Base-by-base conservation (phyloP, 2,113 vertebrate genomes). In the Glareola pratincola region DNA sequence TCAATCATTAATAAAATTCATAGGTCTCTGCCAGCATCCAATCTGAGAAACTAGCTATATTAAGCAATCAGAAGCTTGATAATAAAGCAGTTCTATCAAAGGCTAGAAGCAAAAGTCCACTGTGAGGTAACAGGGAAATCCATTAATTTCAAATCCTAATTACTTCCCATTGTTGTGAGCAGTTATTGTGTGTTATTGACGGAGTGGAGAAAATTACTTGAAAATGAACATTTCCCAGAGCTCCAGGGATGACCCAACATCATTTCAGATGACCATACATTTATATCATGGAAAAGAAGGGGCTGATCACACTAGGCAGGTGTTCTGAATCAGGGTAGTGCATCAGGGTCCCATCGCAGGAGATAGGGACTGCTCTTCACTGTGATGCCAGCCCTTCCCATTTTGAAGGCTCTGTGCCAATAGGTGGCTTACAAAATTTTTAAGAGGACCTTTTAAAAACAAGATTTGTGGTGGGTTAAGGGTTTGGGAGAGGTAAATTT, bases 1-100 rank as follows among this genome's bases (percentile, higher is more conserved):
- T 95, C 76, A 69, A 15, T 79, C 77, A 76, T 88, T 94, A 93
- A 96, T 90, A 89, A 94, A 87, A 89, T 81, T 91, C 80, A 47
- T 51, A 85, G 50, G 36, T 84, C 66, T 92, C 66, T 89, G 50
- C 36, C 73, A 89, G 60, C 53, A 89, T 74, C 53, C 74, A 75
- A 0, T 59, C 41, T 94, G 48, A 94, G 43, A 27, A 16, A 67
- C 7, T 51, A 74, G 34, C 16, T 81, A 64, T 60, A 71, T 3
- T 69, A 66, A 95, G 36, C 36, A 78, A 60, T 57, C 66, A 87
- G 74, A 73, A 94, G 8, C 47, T 78, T 81, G 72, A 63, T 84
- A 75, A 95, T 81, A 72, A 88, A 81, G 17, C 21, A 30, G 11
- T 63, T 91, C 53, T 73, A 19, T 79, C 32, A 87, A 92, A 75